phyloP scores from a whole-genome alignment of 1,140 invertebrate species.

The Hycleus cichorii region DNA sequence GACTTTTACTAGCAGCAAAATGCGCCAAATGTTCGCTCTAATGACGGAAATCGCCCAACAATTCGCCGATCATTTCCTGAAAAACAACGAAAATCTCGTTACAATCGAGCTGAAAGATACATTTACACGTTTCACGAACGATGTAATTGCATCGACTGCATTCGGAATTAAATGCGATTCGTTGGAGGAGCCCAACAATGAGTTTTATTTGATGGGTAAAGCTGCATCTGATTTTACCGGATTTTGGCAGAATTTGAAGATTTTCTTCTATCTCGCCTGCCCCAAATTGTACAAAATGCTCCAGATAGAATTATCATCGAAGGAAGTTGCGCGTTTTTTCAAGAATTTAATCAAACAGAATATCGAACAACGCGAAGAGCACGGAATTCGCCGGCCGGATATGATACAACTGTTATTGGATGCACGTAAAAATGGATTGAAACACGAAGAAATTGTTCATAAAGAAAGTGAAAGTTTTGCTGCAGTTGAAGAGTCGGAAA shows the following conservation, averaged over 20 bases:
- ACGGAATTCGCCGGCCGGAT: too few species aligned
- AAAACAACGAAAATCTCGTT: slow-evolving; percentile 12
- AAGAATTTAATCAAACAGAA: too few species aligned
- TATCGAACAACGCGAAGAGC: too few species aligned
- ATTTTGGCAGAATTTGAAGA: not conserved
- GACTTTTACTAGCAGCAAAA: slow-evolving; percentile 41
- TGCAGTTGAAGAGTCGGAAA: slow-evolving; percentile 34
- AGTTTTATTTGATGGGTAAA: too few species aligned
- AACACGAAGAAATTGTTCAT: slow-evolving; percentile 26
- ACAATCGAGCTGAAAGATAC: slow-evolving; percentile 26
- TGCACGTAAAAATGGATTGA: slow-evolving; percentile 28
- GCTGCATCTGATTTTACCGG: not conserved
- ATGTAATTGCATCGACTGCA: too few species aligned
- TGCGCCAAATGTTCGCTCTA: slow-evolving; percentile 38
- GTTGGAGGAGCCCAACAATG: slow-evolving; percentile 25
- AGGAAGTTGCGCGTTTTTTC: too few species aligned
- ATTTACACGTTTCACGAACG: slow-evolving; percentile 23
- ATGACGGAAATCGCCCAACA: slow-evolving; percentile 30
- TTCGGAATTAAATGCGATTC: slow-evolving; percentile 10
- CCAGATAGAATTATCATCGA: not conserved
- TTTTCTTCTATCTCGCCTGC: not conserved
- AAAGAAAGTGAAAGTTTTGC: slow-evolving; percentile 42
- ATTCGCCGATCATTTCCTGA: slow-evolving; percentile 30
- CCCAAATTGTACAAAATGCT: not conserved
- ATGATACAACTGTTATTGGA: slow-evolving; percentile 27